phyloP scores from a whole-genome alignment of 2,113 vertebrate species.

The Pteruthius melanotis region DNA sequence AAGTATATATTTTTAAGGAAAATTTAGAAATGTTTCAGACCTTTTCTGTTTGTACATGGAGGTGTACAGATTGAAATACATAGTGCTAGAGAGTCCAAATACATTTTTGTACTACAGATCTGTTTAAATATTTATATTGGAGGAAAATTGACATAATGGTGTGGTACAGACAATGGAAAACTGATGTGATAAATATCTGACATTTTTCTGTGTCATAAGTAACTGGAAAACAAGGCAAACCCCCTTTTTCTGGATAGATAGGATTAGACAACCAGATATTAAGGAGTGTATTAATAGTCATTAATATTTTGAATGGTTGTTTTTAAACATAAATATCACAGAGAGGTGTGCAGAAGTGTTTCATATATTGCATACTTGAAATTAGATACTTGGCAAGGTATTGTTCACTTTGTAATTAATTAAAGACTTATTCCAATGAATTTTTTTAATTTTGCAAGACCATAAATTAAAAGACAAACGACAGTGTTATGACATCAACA shows the following conservation, averaged over 20 bases:
- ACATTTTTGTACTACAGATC: background rate
- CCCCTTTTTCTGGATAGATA: background rate
- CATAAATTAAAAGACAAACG: background rate
- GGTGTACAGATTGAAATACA: background rate
- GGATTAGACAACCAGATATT: background rate
- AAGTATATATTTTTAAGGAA: background rate
- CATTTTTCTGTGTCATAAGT: background rate
- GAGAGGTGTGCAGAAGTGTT: background rate
- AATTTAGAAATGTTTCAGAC: background rate
- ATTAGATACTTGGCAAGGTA: background rate
- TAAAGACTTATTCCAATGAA: background rate
- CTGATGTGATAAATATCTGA: background rate
- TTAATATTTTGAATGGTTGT: background rate
- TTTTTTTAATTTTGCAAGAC: background rate
- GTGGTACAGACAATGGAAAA: background rate
- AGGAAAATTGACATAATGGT: background rate
- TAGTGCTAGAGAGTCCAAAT: background rate
- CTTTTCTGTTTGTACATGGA: background rate
- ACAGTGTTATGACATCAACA: background rate
- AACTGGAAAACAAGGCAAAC: background rate
- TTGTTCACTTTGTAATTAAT: background rate
- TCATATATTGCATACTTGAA: background rate
- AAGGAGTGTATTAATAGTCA: background rate
- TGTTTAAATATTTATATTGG: background rate
- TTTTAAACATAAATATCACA: background rate